These are phyloP conservation scores for Semicossyphus pulcher DNA, from an alignment of 2,113 vertebrate genomes.

Conservation along the genomic window DNA sequence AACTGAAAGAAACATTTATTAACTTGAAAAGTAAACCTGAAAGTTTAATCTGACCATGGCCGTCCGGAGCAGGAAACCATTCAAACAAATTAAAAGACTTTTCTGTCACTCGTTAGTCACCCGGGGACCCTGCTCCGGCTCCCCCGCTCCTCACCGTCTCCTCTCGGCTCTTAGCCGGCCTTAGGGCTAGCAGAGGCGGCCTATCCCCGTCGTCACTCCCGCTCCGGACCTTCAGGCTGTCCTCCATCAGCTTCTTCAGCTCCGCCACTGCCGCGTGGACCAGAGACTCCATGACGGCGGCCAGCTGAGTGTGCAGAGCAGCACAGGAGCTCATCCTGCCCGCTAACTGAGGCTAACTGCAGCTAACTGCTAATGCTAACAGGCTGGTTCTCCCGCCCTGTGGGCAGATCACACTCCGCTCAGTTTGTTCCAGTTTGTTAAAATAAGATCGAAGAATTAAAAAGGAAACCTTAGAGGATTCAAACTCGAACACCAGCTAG, in stretches of 20 bases:
- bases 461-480: too few species aligned
- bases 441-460: too few species aligned
- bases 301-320: slow-evolving; percentile 70
- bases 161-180: slow-evolving; percentile 34
- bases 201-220: not conserved
- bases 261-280: slow-evolving; percentile 79
- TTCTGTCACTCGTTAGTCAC: too few species aligned
- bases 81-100: too few species aligned
- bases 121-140: too few species aligned
- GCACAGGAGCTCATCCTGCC: slow-evolving; percentile 68
- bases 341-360: not conserved
- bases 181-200: not conserved
- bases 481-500: not conserved
- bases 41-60: too few species aligned
- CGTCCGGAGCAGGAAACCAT: too few species aligned
- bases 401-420: too few species aligned
- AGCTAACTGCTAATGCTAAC: not conserved
- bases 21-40: too few species aligned
- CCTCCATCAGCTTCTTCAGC: slow-evolving; percentile 72
- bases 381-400: not conserved
- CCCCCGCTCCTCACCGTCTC: slow-evolving; percentile 65
- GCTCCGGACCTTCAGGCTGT: slow-evolving; percentile 12
- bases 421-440: not conserved
- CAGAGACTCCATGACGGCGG: slow-evolving; percentile 80
- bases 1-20: too few species aligned